Evolutionary conservation across 2,113 vertebrate genomes (phyloP).

Genomic region (Chaenogobius annularis): DNA sequence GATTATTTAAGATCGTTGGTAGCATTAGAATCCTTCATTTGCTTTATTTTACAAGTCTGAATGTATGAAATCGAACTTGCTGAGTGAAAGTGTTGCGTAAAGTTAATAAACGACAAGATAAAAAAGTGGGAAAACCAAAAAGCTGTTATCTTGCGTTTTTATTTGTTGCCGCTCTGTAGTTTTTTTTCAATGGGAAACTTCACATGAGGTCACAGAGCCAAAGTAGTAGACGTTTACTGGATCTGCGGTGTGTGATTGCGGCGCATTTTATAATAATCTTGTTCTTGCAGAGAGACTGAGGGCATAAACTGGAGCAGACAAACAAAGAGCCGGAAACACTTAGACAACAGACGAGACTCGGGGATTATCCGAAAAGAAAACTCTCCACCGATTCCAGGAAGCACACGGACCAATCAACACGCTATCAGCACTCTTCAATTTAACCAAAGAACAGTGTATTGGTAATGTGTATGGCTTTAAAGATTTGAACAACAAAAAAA

Average conservation of each 20-base stretch:
- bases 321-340: conserved; percentile 24
- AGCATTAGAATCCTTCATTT: too few relatives aligned
- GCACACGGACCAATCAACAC: too few relatives aligned
- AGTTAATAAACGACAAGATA: too few relatives aligned
- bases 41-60: too few relatives aligned
- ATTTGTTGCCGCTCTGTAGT: not conserved
- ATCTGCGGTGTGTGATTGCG: conserved; percentile 19
- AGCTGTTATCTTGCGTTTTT: conserved; percentile 7
- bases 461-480: too few relatives aligned
- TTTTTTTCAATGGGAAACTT: not conserved
- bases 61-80: too few relatives aligned
- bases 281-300: conserved; percentile 3
- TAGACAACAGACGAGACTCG: conserved; percentile 38
- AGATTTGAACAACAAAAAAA: too few relatives aligned
- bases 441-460: too few relatives aligned
- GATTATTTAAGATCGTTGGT: too few relatives aligned
- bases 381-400: too few relatives aligned
- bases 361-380: conserved; percentile 36
- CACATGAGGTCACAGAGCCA: conserved; percentile 3
- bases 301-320: conserved; percentile 8
- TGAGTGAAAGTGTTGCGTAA: too few relatives aligned
- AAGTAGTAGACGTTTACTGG: conserved; percentile 13
- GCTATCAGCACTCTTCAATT: too few relatives aligned
- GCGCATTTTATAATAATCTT: conserved; percentile 18
- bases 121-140: not conserved